Base-by-base conservation (phyloP, 2,113 vertebrate genomes). In the Plotosus lineatus region DNA sequence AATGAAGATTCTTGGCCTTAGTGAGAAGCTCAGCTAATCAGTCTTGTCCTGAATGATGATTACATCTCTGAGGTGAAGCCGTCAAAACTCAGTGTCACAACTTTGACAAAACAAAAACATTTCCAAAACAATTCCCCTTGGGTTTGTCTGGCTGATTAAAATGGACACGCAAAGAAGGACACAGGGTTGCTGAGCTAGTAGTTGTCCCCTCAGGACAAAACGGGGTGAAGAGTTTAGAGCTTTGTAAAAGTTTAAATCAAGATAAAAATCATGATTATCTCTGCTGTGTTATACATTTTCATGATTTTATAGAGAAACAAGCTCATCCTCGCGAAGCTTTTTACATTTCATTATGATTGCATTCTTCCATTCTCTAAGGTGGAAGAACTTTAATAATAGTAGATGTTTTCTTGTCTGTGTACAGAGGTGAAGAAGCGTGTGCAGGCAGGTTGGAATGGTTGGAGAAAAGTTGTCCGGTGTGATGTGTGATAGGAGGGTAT, bases 161-260 rank as follows among this genome's bases (percentile, higher is more conserved):
- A 88, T 88, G 85, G 83, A 88, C 82, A 38, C 31, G 21, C 60
- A 38, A 85, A 78, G 74, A 87, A 86, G 83, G 75, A 80, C 83
- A 83, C 82, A 84, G 82, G 68, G 71, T 65, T 83, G 86, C 86
- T 72, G 58, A 87, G 87, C 85, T 84, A 86, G 86, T 87, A 82
- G 75, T 82, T 85, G 82, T 83, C 82, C 84, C 82, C 85, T 88
- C 82, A 85, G 81, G 85, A 82, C 83, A 80, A 88, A 88, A 85
- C 58, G 61, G 55, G 10, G 19, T 12, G 88, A 88, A 89, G 87
- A 86, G 86, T 89, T 87, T 83, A 86, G 87, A 89, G 86, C 87
- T 83, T 83, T 82, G 46, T 79, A 75, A 79, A 84, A 88, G 82
- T 89, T 86, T 85, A 85, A 88, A 84, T 82, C 84, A 56, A 82